Evolutionary conservation across 2,113 vertebrate genomes (phyloP), one percentile per base, ranked within the genome.

Genomic region (Lepus timidus): DNA sequence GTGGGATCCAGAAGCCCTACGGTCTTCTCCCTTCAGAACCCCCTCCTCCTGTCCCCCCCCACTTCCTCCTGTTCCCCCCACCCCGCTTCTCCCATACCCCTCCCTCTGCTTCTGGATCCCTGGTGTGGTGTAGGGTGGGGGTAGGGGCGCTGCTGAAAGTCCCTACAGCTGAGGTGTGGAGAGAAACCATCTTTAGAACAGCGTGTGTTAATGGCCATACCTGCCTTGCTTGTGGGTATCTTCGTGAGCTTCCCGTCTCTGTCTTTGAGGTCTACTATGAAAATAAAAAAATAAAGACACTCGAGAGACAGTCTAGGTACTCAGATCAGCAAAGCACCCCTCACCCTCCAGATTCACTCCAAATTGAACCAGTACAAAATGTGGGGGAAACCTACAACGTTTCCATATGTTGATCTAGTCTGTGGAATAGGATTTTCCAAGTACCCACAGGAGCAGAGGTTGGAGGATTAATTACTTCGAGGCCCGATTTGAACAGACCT

Each of bases 221-320:
- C 99, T 99, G 98, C 99, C 99, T 91, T 98, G 95, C 96, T 99
- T 99, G 93, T 98, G 98, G 27, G 68, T 96, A 79, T 98, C 98
- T 6, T 97, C 97, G 0, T 96, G 97, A 19, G 98, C 98, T 82
- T 99, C 99, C 95, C 98, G 98, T 70, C 98, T 98, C 67, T 97
- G 98, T 93, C 98, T 98, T 94, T 98, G 98, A 3, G 96, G 97
- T 83, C 95, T 96, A 95, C 97, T 97, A 86, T 65, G 1, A 0
- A 75, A 92, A 84, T 96, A 95, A 76, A 93, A 97, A 97, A 70
- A 61, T 19, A 96, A 31, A 93, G 10, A 55, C 86, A 4, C 49
- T 67, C 62, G 52, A 89, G 88, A 97, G 93, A 81, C 68, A 81
- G 85, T 78, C 44, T 90, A 36, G 8, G 0, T 0, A 76, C 62